These are phyloP conservation scores for Craterocephalus amniculus DNA, from an alignment of 2,797 vertebrate genomes.

Conservation along the genomic window DNA sequence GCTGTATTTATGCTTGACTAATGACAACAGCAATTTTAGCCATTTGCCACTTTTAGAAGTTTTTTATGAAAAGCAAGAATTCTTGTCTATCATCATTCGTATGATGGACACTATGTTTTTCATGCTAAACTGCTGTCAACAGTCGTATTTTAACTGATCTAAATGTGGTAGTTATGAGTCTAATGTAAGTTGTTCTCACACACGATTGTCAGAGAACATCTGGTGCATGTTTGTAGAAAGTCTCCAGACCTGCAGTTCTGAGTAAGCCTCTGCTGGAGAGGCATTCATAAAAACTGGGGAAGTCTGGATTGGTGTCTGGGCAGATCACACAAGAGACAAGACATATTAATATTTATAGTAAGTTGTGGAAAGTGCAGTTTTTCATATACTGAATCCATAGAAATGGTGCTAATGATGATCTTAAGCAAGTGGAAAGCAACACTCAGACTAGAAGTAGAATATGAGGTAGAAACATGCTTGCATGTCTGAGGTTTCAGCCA, in stretches of 20 bases:
- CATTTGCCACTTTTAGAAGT: background rate
- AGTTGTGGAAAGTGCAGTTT: background rate
- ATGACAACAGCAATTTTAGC: background rate
- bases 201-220: background rate
- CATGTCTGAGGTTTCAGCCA: background rate
- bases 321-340: background rate
- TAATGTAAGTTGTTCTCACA: background rate
- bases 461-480: background rate
- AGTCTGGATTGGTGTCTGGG: background rate
- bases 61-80: background rate
- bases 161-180: background rate
- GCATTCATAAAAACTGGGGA: background rate
- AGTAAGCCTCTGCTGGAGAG: background rate
- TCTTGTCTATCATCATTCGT: background rate
- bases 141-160: background rate
- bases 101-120: background rate
- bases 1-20: background rate
- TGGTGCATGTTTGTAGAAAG: too few species aligned
- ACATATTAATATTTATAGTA: background rate
- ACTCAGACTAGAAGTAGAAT: background rate
- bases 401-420: background rate
- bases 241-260: background rate
- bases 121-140: background rate
- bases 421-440: background rate
- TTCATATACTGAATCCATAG: background rate